Percentiles rank a stretch among this genome's conserved stretches.
Evolutionary conservation across 2,888 invertebrate species (phyloP).

Genomic region (Tachina fera): DNA sequence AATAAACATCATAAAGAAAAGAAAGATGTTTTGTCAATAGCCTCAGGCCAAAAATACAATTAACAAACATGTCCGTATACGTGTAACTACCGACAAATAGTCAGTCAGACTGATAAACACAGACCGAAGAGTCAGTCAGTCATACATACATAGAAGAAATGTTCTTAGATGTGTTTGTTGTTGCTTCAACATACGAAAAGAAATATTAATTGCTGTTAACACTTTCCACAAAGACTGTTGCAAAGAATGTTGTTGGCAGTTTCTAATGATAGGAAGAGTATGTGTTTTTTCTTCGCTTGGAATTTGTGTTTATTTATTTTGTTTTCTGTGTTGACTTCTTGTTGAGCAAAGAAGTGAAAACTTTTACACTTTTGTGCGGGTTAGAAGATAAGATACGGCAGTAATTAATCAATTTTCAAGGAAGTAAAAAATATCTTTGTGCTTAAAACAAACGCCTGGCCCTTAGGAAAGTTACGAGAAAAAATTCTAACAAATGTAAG

Average conservation of each 20-base stretch:
- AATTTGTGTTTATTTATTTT: neutral
- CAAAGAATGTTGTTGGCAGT: conserved; percentile 27
- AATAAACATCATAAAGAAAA: conserved; percentile 50
- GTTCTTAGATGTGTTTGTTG: neutral
- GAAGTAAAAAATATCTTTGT: conserved; percentile 27
- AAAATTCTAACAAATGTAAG: conserved; percentile 23
- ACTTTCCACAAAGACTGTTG: conserved; percentile 45
- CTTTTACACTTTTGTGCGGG: conserved; percentile 58
- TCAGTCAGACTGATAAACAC: neutral
- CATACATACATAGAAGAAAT: neutral
- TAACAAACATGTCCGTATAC: conserved; percentile 22
- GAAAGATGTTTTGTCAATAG: conserved; percentile 68
- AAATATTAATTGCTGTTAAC: conserved; percentile 65
- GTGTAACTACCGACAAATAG: neutral
- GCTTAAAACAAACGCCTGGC: conserved; percentile 10
- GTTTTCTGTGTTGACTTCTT: neutral
- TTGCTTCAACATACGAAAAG: conserved; percentile 29
- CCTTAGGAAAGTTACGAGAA: neutral
- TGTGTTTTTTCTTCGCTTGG: neutral
- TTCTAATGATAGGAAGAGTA: conserved; percentile 3
- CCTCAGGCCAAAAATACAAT: conserved; percentile 59
- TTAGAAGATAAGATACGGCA: conserved; percentile 12
- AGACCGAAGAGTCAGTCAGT: neutral
- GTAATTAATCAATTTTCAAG: conserved; percentile 62
- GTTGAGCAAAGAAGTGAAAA: conserved; percentile 52